A percentile compares a stretch with the other conserved stretches of the same genome.
Evolutionary conservation across 2,797 vertebrate genomes (phyloP).

Genomic region (Protonibea diacanthus): DNA sequence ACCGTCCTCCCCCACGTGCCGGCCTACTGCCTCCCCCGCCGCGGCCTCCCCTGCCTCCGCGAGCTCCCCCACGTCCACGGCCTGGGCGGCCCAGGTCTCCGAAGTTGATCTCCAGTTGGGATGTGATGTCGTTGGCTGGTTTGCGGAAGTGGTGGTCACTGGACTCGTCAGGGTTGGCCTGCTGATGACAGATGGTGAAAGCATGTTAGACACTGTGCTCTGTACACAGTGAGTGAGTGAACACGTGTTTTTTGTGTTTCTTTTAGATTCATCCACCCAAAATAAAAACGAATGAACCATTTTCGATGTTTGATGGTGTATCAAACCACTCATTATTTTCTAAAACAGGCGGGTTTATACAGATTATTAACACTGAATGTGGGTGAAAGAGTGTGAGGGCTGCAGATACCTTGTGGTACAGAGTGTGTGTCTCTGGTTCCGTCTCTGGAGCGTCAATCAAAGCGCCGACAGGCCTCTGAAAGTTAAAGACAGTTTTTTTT

Average conservation of each 20-base stretch:
- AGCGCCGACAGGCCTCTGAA: conserved; percentile 82
- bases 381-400: conserved; percentile 11
- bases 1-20: conserved; percentile 89
- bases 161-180: conserved; percentile 89
- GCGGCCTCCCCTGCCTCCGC: conserved; percentile 85
- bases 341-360: neutral
- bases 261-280: neutral
- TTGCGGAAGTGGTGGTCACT: conserved; percentile 98
- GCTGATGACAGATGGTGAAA: neutral
- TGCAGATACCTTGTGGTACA: conserved; percentile 80
- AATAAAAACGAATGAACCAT: neutral
- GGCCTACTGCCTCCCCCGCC: conserved; percentile 86
- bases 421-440: conserved; percentile 73
- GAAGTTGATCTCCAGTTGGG: conserved; percentile 99
- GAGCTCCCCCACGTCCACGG: conserved; percentile 92
- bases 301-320: neutral
- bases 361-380: conserved; percentile 3
- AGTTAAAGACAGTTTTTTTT: conserved; percentile 37
- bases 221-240: neutral
- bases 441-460: conserved; percentile 84
- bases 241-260: neutral
- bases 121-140: conserved; percentile 98
- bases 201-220: neutral
- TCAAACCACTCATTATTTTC: neutral
- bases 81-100: conserved; percentile 97